A percentile compares a stretch with the other conserved stretches of the same genome.
Conservation (phyloP, 2,113 vertebrate species). For the Eublepharis macularius region DNA sequence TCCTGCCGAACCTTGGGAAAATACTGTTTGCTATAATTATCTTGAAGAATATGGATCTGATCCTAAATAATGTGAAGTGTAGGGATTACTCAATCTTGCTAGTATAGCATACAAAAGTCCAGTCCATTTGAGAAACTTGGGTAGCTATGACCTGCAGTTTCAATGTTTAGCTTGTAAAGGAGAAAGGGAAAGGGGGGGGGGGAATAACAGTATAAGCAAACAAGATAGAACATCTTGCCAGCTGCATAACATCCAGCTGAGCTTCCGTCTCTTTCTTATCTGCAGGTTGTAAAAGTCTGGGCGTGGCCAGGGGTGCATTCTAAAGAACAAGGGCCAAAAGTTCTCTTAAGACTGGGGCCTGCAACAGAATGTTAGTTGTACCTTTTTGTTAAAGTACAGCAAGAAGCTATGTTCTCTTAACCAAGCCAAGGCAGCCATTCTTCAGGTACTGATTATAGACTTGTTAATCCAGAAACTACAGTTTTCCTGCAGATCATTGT, state of each 20-base stretch:
- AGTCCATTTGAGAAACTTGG: not conserved
- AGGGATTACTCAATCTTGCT: not conserved
- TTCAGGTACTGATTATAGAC: not conserved
- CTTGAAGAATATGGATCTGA: not conserved
- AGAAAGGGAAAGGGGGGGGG: not conserved
- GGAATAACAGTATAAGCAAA: not conserved
- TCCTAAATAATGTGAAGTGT: not conserved
- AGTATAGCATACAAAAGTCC: not conserved
- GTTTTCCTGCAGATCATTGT: not conserved
- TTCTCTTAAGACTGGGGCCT: too few species aligned
- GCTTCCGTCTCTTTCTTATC: too few species aligned
- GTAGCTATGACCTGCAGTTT: not conserved
- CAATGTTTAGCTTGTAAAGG: not conserved
- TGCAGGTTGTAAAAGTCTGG: too few species aligned
- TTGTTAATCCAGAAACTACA: not conserved
- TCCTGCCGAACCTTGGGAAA: not conserved
- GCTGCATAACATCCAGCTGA: too few species aligned
- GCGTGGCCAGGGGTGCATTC: too few species aligned
- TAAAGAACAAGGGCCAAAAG: too few species aligned
- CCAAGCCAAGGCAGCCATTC: not conserved
- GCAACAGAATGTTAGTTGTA: too few species aligned
- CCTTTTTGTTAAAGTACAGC: not conserved
- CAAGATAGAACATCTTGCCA: not conserved
- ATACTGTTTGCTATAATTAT: slow-evolving; percentile 31
- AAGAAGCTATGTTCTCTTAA: not conserved